phyloP scores from a whole-genome alignment of 2,888 invertebrate genomes.

The Luperina testacea region DNA sequence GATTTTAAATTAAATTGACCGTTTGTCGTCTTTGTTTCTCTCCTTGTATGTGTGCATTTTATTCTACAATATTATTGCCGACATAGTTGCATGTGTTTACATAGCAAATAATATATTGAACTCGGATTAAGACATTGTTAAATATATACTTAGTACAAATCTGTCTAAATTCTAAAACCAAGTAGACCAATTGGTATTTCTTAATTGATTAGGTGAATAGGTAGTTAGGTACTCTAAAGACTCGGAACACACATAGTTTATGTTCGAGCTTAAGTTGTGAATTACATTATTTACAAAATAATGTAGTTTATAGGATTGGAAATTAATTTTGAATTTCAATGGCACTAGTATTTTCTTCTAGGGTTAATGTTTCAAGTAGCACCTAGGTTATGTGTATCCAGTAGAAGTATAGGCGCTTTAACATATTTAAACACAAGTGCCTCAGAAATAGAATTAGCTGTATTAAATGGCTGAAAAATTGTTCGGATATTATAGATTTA shows the following conservation, averaged over 20 bases:
- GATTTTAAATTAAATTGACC: constrained; percentile 18
- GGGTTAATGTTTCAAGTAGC: constrained; percentile 20
- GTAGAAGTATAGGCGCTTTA: constrained; percentile 17
- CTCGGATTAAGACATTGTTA: constrained; percentile 21
- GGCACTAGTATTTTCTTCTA: constrained; percentile 25
- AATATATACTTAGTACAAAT: constrained; percentile 30
- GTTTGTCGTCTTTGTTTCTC: constrained; percentile 14
- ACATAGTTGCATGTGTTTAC: constrained; percentile 11
- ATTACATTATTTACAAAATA: constrained; percentile 35
- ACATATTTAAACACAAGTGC: constrained; percentile 38
- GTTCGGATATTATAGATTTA: constrained; percentile 9
- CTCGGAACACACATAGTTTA: constrained; percentile 1
- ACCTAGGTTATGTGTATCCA: constrained; percentile 12
- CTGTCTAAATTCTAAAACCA: constrained; percentile 43
- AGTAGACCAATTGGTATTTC: constrained; percentile 31
- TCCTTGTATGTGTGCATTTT: constrained; percentile 20
- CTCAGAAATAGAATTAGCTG: constrained; percentile 25
- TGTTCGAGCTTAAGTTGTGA: constrained; percentile 38
- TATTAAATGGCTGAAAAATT: constrained; percentile 9
- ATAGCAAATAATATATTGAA: constrained; percentile 40
- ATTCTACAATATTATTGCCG: constrained; percentile 20
- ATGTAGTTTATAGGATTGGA: constrained; percentile 26
- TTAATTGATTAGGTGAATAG: constrained; percentile 25
- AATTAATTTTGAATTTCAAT: constrained; percentile 16
- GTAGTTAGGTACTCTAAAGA: constrained; percentile 20